Base-by-base conservation (phyloP, 1,140 invertebrate species). In the Papilio glaucus region DNA sequence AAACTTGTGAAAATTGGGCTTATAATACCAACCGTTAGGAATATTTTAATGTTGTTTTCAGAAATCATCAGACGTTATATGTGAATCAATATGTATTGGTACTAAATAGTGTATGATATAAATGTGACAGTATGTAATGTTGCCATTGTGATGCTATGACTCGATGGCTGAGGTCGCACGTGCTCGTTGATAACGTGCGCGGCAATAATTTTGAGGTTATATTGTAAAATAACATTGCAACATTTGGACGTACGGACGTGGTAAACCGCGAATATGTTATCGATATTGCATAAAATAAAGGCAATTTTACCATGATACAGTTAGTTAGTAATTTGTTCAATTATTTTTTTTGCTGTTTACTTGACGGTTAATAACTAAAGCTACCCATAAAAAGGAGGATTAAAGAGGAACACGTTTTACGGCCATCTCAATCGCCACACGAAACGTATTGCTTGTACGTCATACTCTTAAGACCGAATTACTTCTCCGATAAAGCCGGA, bases 171-270 rank as follows among this genome's bases (percentile, higher is more conserved):
- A 21, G 45, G 4, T 7, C 5, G 15, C 45, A 49, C 45, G 45
- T 49, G 45, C 45, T 49, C 18, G 15, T 49, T 7, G 10, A 42
- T 42, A 42, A 49, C 45, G 1, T 49, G 45, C 6, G 45, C 45
- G 15, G 18, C 45, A 49, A 21, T 49, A 49, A 49, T 49, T 49
- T 49, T 49, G 45, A 24, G 45, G 45, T 49, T 49, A 49, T 49
- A 49, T 49, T 49, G 45, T 18, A 21, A 49, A 49, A 45, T 45
- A 2, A 15, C 10, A 49, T 49, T 49, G 18, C 45, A 21, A 21
- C 45, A 49, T 21, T 9, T 49, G 45, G 45, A 49, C 45, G 45
- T 49, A 49, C 45, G 18, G 45, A 49, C 45, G 45, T 49, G 45
- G 18, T 49, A 49, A 21, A 49, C 45, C 45, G 45, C 45, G 8